Conservation (phyloP, 2,888 invertebrate genomes). For the Hydriomena furcata region DNA sequence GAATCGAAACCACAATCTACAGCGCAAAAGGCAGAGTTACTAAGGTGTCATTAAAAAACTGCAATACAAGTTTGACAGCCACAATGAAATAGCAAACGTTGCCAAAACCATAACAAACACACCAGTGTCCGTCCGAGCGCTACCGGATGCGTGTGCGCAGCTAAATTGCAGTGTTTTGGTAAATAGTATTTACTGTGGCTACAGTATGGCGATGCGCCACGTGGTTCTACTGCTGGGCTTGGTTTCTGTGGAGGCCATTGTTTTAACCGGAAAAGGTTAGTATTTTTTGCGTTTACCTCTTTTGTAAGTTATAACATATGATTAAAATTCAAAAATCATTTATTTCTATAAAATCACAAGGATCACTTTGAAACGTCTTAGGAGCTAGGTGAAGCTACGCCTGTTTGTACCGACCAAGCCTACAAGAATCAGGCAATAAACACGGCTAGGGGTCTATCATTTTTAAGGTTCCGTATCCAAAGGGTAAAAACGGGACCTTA, state of each 20-base stretch:
- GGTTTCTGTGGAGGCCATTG: conserved; percentile 34
- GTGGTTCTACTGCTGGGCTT: conserved; percentile 36
- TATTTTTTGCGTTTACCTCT: background rate
- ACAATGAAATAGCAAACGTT: conserved; percentile 42
- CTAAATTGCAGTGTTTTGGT: background rate
- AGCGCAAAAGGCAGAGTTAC: too few relatives aligned
- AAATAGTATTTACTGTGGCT: background rate
- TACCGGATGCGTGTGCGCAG: conserved; percentile 18
- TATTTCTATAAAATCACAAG: too few relatives aligned
- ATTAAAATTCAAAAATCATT: too few relatives aligned
- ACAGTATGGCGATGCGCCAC: conserved; percentile 32
- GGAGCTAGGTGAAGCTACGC: too few relatives aligned
- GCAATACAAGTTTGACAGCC: conserved; percentile 52
- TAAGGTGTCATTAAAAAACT: too few relatives aligned
- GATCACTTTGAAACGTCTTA: too few relatives aligned
- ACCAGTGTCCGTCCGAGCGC: conserved; percentile 42
- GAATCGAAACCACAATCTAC: too few relatives aligned
- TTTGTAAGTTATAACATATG: background rate
- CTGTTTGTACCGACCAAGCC: too few relatives aligned
- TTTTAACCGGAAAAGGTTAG: conserved; percentile 44
- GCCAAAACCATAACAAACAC: conserved; percentile 58
- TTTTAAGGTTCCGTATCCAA: too few relatives aligned
- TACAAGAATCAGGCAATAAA: too few relatives aligned
- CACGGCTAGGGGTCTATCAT: too few relatives aligned
- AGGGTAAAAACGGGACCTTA: too few relatives aligned